Percentiles rank a stretch among this genome's conserved stretches.
Evolutionary conservation across 2,888 invertebrate species (phyloP).

Genomic region (Drosophila fungiperda): DNA sequence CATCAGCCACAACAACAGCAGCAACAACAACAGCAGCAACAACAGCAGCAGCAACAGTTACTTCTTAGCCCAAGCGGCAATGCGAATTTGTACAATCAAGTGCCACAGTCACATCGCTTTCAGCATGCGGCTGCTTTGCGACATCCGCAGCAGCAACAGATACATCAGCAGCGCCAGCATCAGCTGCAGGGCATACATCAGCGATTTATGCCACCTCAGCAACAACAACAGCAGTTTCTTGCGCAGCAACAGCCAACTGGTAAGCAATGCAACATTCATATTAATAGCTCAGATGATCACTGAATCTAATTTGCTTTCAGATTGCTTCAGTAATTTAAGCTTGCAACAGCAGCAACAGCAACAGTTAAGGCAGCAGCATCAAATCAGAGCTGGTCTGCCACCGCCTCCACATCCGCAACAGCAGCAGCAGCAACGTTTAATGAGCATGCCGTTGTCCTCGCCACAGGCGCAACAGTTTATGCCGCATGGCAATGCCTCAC

Average conservation of each 20-base stretch:
- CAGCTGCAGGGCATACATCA: constrained; percentile 69
- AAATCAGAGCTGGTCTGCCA: constrained; percentile 65
- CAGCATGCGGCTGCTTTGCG: constrained; percentile 71
- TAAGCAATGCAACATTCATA: constrained; percentile 17
- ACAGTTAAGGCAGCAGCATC: constrained; percentile 72
- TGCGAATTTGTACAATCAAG: constrained; percentile 69
- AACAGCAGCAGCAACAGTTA: constrained; percentile 64
- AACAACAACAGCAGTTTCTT: constrained; percentile 72
- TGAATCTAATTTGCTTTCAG: constrained; percentile 25
- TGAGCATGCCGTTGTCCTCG: constrained; percentile 71
- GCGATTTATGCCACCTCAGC: constrained; percentile 71
- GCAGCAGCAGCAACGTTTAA: constrained; percentile 67
- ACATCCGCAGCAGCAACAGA: constrained; percentile 71
- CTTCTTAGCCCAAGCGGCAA: constrained; percentile 77
- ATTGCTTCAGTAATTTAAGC: constrained; percentile 65
- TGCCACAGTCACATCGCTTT: constrained; percentile 60
- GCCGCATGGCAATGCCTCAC: constrained; percentile 73
- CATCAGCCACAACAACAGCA: constrained; percentile 69
- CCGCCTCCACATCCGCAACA: constrained; percentile 70
- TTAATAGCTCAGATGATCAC: not conserved
- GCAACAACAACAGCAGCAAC: constrained; percentile 63
- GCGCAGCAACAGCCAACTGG: constrained; percentile 59
- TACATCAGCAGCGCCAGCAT: constrained; percentile 72
- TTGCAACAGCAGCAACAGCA: constrained; percentile 47
- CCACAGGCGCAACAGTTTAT: constrained; percentile 73